A percentile compares a stretch with the other conserved stretches of the same genome.
phyloP scores from a whole-genome alignment of 1,140 invertebrate genomes.

The Delia radicum region DNA sequence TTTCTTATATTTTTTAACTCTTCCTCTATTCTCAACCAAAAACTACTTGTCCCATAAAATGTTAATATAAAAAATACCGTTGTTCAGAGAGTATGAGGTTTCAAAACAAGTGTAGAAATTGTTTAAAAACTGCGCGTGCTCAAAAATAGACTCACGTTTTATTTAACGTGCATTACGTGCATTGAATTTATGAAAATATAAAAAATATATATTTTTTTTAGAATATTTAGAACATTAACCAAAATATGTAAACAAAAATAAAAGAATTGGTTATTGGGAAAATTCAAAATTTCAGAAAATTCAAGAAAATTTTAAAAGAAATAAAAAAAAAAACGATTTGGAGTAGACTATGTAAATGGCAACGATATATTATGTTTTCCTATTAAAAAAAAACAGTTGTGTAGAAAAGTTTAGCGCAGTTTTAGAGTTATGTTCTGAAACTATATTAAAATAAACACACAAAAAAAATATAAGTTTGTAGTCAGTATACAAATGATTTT shows the following conservation, averaged over 20 bases:
- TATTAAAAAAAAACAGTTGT: no score
- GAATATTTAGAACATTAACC: constrained; percentile 12
- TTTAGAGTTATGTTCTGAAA: no score
- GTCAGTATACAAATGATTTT: no score
- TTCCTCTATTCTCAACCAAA: background rate
- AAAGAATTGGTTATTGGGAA: background rate
- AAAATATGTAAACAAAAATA: background rate
- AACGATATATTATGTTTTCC: background rate
- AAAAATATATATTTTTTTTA: background rate
- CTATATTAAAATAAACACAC: no score
- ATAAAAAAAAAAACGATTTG: background rate
- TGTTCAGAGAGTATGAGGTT: background rate
- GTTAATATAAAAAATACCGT: background rate
- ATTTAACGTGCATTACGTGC: background rate
- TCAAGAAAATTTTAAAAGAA: background rate
- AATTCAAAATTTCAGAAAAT: background rate
- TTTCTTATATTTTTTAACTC: background rate
- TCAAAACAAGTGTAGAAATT: background rate
- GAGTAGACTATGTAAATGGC: background rate
- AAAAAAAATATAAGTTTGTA: no score
- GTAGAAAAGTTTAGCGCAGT: no score
- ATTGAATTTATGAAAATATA: background rate
- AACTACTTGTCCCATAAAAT: background rate
- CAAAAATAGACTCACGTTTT: constrained; percentile 3
- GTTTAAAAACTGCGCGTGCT: background rate